Evolutionary conservation across 2,797 vertebrate genomes (phyloP).

Genomic region (Psittacula echo): DNA sequence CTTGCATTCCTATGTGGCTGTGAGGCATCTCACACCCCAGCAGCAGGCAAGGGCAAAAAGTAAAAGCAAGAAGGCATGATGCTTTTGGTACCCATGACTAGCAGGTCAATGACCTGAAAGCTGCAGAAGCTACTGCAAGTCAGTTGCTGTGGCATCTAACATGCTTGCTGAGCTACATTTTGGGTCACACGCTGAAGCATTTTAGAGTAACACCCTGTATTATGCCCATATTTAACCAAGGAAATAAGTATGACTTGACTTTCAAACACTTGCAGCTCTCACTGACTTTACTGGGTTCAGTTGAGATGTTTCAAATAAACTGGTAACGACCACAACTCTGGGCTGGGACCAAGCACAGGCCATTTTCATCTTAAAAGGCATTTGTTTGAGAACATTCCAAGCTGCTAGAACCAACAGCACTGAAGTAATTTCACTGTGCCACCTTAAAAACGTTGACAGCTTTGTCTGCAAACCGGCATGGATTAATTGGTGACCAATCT

Average conservation of each 20-base stretch:
- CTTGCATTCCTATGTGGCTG: rapidly evolving
- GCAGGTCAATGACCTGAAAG: background rate
- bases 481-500: slow-evolving; percentile 24
- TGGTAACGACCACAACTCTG: background rate
- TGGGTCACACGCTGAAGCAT: background rate
- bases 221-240: slow-evolving; percentile 44
- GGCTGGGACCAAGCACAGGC: background rate
- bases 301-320: slow-evolving; percentile 9
- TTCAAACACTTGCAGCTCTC: slow-evolving; percentile 9
- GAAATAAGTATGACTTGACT: slow-evolving; percentile 9
- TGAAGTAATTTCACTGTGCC: background rate
- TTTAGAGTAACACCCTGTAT: background rate
- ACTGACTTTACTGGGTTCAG: slow-evolving; percentile 8
- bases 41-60: background rate
- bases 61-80: background rate
- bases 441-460: background rate
- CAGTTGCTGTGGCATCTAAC: rapidly evolving
- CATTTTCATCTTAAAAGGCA: slow-evolving; percentile 61
- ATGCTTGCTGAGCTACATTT: background rate
- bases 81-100: background rate
- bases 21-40: background rate
- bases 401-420: background rate
- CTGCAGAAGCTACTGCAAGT: background rate
- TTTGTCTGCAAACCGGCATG: background rate
- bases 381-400: slow-evolving; percentile 38